phyloP scores from a whole-genome alignment of 2,797 vertebrate species.

The Enteromius viviparus region DNA sequence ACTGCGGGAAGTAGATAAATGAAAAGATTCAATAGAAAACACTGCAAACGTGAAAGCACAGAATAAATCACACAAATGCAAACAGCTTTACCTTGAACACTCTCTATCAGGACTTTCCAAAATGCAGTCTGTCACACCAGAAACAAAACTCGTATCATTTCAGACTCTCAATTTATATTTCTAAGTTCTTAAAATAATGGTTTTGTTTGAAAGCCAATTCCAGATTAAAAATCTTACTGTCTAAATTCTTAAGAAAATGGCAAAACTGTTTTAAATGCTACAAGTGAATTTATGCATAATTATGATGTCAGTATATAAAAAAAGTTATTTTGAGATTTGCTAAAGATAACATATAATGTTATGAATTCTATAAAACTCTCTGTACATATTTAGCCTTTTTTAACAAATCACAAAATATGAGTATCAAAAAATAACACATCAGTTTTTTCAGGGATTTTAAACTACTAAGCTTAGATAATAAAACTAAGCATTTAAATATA shows the following conservation, averaged over 20 bases:
- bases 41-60: constrained; percentile 5
- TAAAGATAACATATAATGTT: neutral
- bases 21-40: constrained; percentile 6
- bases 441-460: neutral
- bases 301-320: neutral
- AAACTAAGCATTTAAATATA: neutral
- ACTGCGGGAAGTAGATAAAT: constrained; percentile 2
- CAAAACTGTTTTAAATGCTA: neutral
- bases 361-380: neutral
- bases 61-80: constrained; percentile 51
- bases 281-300: constrained; percentile 1
- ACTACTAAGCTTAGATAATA: neutral
- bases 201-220: neutral
- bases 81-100: constrained; percentile 67
- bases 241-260: neutral
- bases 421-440: neutral
- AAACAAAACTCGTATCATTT: constrained; percentile 45
- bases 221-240: neutral
- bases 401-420: neutral
- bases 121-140: constrained; percentile 57
- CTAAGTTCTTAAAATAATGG: neutral
- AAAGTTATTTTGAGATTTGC: neutral
- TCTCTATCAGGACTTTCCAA: constrained; percentile 59
- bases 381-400: neutral
- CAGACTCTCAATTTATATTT: neutral